Evolutionary conservation across 2,797 vertebrate genomes (phyloP), one percentile per base, ranked within the genome.

Genomic region (Pampus argenteus): DNA sequence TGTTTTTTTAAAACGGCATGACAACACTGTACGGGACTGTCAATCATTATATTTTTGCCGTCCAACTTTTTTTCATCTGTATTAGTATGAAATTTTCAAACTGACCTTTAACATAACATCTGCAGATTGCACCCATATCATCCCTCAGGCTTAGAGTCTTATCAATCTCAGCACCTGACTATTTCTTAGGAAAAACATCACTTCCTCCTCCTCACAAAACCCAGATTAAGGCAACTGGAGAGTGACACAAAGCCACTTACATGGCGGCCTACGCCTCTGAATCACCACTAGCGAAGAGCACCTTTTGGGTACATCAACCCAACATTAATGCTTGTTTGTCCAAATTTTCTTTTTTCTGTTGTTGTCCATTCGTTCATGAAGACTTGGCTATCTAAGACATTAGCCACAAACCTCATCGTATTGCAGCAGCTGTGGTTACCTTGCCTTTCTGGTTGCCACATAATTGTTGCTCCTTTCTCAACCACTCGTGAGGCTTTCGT

Each of bases 391-490:
- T 58, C 38, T 36, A 55, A 28, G 23, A 68, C 58, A 75, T 84
- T 36, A 78, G 26, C 29, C 47, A 29, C 47, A 64, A 61, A 48
- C 26, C 74, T 66, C 49, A 42, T 60, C 31, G 10, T 49, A 31
- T 52, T 44, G 26, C 64, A 49, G 62, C 62, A 20, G 51, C 60
- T 70, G 76, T 14, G 23, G 78, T 82, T 73, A 65, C 74, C 86
- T 82, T 82, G 82, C 66, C 78, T 88, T 83, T 88, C 80, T 51
- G 51, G 81, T 91, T 93, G 85, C 91, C 83, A 89, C 90, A 92
- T 87, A 76, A 79, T 73, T 73, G 67, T 74, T 64, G 50, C 87
- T 72, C 86, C 84, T 91, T 90, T 88, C 82, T 76, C 86, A 91
- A 89, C 85, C 49, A 22, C 82, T 74, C 66, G 57, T 66, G 72